These are phyloP conservation scores for Hirudinaria manillensis DNA, from an alignment of 2,888 invertebrate species.

Conservation along the genomic window DNA sequence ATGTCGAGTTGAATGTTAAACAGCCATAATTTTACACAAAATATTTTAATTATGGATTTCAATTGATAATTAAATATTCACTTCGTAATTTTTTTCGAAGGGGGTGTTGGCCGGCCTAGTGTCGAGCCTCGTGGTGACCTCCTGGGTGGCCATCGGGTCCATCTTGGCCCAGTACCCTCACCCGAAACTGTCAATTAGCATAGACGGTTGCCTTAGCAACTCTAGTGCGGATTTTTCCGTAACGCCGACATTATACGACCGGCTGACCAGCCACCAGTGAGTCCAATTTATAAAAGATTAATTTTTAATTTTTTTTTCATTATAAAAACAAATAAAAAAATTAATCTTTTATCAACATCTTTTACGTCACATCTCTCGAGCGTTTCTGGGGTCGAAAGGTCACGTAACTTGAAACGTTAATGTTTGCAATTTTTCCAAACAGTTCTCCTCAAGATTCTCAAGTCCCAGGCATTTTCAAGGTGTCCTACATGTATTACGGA, in stretches of 20 bases:
- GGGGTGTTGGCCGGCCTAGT: slow-evolving; percentile 12
- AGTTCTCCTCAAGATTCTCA: neutral
- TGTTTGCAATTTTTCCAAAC: neutral
- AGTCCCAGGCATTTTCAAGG: slow-evolving; percentile 9
- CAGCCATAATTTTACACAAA: too few species aligned
- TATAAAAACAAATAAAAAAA: neutral
- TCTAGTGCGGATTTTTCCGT: neutral
- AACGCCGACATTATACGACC: neutral
- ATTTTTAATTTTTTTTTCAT: neutral
- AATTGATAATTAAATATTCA: too few species aligned
- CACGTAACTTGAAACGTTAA: neutral
- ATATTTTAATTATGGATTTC: too few species aligned
- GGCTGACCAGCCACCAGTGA: neutral
- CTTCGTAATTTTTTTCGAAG: neutral
- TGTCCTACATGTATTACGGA: slow-evolving; percentile 30
- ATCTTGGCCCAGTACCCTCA: slow-evolving; percentile 6
- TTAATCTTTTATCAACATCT: too few species aligned
- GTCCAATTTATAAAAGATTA: neutral
- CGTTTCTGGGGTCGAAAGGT: too few species aligned
- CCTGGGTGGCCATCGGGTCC: slow-evolving; percentile 28
- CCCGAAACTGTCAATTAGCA: slow-evolving; percentile 16
- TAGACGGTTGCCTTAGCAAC: slow-evolving; percentile 12
- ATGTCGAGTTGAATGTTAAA: neutral
- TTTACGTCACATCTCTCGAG: too few species aligned
- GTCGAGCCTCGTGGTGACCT: slow-evolving; percentile 21